A percentile compares a stretch with the other conserved stretches of the same genome.
These are phyloP conservation scores for Dasypogon diadema DNA, from an alignment of 2,888 invertebrate species.

Conservation along the genomic window DNA sequence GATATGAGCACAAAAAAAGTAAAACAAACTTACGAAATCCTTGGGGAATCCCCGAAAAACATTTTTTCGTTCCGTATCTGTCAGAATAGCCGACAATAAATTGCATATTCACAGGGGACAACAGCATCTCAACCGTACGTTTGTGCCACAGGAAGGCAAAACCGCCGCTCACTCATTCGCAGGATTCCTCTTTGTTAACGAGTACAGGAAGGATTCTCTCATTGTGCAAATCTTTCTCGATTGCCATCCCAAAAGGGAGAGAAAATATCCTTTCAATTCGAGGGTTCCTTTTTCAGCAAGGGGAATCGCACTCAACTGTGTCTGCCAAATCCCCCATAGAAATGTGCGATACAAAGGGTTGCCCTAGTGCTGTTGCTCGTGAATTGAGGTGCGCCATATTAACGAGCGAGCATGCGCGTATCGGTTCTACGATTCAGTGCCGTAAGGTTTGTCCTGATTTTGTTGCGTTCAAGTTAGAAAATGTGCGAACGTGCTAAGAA, in stretches of 20 bases:
- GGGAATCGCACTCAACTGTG: slow-evolving; percentile 16
- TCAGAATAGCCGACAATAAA: slow-evolving; percentile 41
- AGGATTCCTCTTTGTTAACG: slow-evolving; percentile 2
- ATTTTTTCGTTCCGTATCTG: slow-evolving; percentile 35
- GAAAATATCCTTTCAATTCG: neutral
- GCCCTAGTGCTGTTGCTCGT: too few species aligned
- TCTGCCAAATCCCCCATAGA: neutral
- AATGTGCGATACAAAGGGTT: slow-evolving; percentile 43
- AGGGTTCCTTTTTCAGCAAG: slow-evolving; percentile 13
- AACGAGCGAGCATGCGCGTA: slow-evolving; percentile 24
- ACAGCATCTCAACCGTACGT: neutral
- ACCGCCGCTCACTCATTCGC: neutral
- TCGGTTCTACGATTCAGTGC: neutral
- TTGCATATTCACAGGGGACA: slow-evolving; percentile 40
- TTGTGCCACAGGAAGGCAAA: slow-evolving; percentile 11
- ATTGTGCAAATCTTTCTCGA: slow-evolving; percentile 7
- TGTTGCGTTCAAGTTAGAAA: too few species aligned
- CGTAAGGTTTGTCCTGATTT: too few species aligned
- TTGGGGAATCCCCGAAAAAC: slow-evolving; percentile 40
- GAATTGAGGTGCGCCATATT: slow-evolving; percentile 44
- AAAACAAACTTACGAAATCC: slow-evolving; percentile 13
- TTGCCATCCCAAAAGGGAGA: slow-evolving; percentile 25
- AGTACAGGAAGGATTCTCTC: slow-evolving; percentile 20
- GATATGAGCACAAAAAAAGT: slow-evolving; percentile 25
- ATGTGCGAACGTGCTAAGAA: too few species aligned